Percentiles rank a stretch among this genome's conserved stretches.
phyloP scores from a whole-genome alignment of 2,797 vertebrate species.

The Diplodus sargus region DNA sequence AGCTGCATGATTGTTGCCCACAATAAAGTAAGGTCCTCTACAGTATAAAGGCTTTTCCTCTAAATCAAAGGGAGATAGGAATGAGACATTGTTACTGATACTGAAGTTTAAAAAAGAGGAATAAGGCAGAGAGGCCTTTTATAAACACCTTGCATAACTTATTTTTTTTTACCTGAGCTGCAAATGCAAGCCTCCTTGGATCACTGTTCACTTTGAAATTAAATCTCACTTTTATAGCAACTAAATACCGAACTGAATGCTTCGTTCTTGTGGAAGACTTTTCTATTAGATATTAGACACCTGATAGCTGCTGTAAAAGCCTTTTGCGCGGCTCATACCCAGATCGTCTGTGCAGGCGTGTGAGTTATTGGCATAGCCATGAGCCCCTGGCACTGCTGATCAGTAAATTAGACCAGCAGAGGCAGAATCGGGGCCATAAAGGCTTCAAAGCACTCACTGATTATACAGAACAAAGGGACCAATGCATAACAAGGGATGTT shows the following conservation, averaged over 20 bases:
- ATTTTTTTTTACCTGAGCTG: slow-evolving; percentile 69
- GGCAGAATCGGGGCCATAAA: slow-evolving; percentile 67
- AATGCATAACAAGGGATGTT: slow-evolving; percentile 62
- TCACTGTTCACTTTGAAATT: slow-evolving; percentile 49
- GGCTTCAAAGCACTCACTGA: slow-evolving; percentile 81
- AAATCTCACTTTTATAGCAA: slow-evolving; percentile 49
- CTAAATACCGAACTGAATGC: slow-evolving; percentile 29
- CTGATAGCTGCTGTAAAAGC: slow-evolving; percentile 64
- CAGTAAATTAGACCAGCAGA: slow-evolving; percentile 78
- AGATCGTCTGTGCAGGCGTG: slow-evolving; percentile 55
- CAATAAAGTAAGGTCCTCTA: slow-evolving; percentile 59
- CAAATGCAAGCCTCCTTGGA: slow-evolving; percentile 57
- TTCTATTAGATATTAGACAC: slow-evolving; percentile 46
- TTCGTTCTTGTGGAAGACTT: slow-evolving; percentile 31
- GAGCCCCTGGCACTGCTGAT: slow-evolving; percentile 77
- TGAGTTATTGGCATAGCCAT: slow-evolving; percentile 64
- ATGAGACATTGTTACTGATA: slow-evolving; percentile 56
- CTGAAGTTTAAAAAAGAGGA: slow-evolving; percentile 42
- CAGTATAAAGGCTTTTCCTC: slow-evolving; percentile 44
- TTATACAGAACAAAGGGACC: slow-evolving; percentile 77
- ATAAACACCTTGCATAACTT: slow-evolving; percentile 55
- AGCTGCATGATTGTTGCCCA: slow-evolving; percentile 79
- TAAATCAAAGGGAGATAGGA: slow-evolving; percentile 58
- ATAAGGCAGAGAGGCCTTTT: slow-evolving; percentile 64
- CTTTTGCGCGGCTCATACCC: slow-evolving; percentile 47